Evolutionary conservation across 2,797 vertebrate genomes (phyloP), one percentile per base, ranked within the genome.

Genomic region (Pipistrellus pipistrellus): DNA sequence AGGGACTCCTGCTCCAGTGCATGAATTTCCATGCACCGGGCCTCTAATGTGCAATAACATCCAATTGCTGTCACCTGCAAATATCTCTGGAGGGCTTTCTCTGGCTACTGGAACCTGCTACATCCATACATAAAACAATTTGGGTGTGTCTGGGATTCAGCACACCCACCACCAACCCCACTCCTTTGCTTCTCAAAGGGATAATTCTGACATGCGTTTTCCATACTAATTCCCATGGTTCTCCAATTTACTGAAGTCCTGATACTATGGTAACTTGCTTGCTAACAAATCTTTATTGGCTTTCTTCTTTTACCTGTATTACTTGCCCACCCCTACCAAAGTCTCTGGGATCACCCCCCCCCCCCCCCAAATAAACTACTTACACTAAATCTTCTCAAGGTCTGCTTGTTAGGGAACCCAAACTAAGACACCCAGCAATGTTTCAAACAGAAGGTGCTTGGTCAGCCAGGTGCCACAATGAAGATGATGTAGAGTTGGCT

Each of bases 311-410:
- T 91, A 66, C 66, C 38, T 55, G 8, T 69, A 64, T 94, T 21
- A 62, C 27, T 71, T 90, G 4, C 9, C 15, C 27, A 23, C 12
- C 14, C 13, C 6, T 84, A 62, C 35, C 7, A 27, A 21, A 21
- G 35, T 86, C 23, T 95, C 51, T 38, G 64, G 38, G 57, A 71
- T 86, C 21, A 66, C 3, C 46, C 71, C 12, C 51, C 44, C 20
- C 20, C 35, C 15, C 38, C 71, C 15, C 59, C 35, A 88, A 76
- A 72, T 30, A 93, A 72, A 85, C 6, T n/a, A 66, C 23, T n/a
- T 82, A 20, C 14, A 81, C 27, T 82, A 46, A 59, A 53, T 86
- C 73, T 93, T 95, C 89, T 69, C 17, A 32, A 75, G 53, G 21
- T 85, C n/a, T 84, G 53, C 32, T 76, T 66, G 44, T 73, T 41